These are phyloP conservation scores for Ctenicera cuprea DNA, from an alignment of 2,888 invertebrate genomes.

Conservation along the genomic window DNA sequence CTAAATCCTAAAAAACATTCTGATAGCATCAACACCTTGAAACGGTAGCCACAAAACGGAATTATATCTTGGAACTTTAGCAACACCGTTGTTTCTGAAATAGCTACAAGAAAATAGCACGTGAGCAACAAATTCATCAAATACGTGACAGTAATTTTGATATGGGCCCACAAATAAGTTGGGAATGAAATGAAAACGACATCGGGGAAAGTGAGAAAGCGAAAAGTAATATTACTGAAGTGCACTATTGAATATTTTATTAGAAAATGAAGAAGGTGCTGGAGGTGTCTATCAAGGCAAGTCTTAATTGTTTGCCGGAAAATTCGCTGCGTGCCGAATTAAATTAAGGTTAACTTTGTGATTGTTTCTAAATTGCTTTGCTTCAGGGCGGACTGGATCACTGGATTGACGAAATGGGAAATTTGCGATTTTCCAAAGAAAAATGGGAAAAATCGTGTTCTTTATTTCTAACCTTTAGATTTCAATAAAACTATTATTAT, in stretches of 20 bases:
- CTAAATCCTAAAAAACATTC: not conserved
- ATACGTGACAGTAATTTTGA: conserved; percentile 16
- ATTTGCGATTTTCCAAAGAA: no score
- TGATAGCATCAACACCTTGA: not conserved
- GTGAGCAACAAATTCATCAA: conserved; percentile 11
- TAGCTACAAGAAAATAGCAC: conserved; percentile 3
- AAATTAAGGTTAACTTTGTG: not conserved
- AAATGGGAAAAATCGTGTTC: no score
- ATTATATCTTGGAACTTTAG: not conserved
- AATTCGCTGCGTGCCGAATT: not conserved
- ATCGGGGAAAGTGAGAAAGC: not conserved
- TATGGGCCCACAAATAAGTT: not conserved
- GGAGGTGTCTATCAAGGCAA: not conserved
- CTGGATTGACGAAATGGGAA: no score
- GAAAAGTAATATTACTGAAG: not conserved
- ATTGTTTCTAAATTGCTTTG: conserved; percentile 1
- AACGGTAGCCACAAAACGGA: not conserved
- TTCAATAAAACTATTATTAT: no score
- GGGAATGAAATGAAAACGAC: not conserved
- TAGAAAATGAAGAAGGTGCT: not conserved
- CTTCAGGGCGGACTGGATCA: no score
- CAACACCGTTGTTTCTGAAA: not conserved
- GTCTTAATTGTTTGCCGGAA: not conserved
- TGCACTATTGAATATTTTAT: not conserved
- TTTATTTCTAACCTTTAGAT: no score